Evolutionary conservation across 2,113 vertebrate genomes (phyloP).

Genomic region (Panthera tigris): DNA sequence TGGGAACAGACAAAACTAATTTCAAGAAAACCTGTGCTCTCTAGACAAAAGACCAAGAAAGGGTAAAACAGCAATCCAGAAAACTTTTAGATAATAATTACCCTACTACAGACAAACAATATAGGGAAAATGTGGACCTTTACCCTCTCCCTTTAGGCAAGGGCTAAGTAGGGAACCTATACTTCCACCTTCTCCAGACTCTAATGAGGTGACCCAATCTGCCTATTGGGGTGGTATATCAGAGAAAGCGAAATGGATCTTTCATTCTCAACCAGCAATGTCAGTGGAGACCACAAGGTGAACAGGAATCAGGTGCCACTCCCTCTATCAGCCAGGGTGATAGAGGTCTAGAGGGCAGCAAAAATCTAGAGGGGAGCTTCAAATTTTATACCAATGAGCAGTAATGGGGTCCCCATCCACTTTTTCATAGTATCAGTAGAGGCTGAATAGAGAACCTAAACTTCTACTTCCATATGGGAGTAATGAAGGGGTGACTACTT

Average conservation of each 20-base stretch:
- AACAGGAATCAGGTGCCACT: background rate
- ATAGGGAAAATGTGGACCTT: background rate
- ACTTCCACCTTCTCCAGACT: background rate
- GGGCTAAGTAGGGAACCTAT: background rate
- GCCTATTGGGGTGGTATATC: background rate
- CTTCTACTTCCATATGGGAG: background rate
- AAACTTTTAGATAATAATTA: slow-evolving; percentile 2
- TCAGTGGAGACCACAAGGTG: background rate
- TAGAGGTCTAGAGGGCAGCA: background rate
- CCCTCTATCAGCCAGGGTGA: background rate
- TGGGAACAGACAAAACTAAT: background rate
- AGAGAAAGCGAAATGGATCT: background rate
- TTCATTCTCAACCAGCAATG: background rate
- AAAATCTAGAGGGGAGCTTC: background rate
- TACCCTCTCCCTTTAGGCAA: background rate
- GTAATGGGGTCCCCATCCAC: background rate
- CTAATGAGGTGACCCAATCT: background rate
- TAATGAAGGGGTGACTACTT: background rate
- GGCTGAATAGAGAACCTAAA: background rate
- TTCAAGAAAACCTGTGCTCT: background rate
- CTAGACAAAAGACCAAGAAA: background rate
- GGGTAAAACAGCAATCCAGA: background rate
- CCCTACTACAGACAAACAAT: background rate
- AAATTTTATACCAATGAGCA: background rate
- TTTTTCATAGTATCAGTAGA: background rate